Base-by-base conservation (phyloP, 2,113 vertebrate species). In the Hucho hucho region DNA sequence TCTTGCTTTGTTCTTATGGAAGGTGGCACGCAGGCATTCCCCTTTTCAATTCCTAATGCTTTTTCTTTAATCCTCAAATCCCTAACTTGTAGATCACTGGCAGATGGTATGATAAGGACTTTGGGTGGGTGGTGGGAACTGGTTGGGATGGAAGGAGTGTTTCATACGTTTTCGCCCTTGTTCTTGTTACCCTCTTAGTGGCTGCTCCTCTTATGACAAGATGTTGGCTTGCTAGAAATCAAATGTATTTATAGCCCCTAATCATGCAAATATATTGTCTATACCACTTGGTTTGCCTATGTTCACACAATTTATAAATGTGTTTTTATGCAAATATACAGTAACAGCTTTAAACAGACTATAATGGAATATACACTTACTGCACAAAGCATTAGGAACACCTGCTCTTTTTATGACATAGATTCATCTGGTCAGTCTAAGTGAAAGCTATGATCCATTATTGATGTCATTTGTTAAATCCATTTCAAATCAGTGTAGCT, bases 11-110 rank as follows among this genome's bases (percentile, higher is more conserved):
- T 61, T 72, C 56, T 56, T 26, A 56, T 61, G 26, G 56, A 61
- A 22, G 73, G 25, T 22, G 43, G 46, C 25, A 74, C 13, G 46
- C 63, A 66, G 22, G 25, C 24, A 56, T 65, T 74, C 64, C 32
- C 46, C 25, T 43, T 49, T 77, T 77, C 61, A 59, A 13, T 72
- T 77, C 61, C 59, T 49, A 77, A 72, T 76, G 56, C 67, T 32
- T 76, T 66, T 43, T 64, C 25, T 66, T 66, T 18, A 66, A 69
- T 58, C 75, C 63, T 16, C 24, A 72, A 64, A 72, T 72, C 69
- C 37, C 75, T 29, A 64, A 63, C 47, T 61, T 77, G n/a, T 53
- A 56, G 43, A 63, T 13, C 61, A 46, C 25, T 64, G 61, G 16
- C 75, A 77, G 75, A 72, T 77, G 77, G 56, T 12, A 58, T 61